Evolutionary conservation across 1,140 invertebrate genomes (phyloP).

Genomic region (Procambarus virginalis): DNA sequence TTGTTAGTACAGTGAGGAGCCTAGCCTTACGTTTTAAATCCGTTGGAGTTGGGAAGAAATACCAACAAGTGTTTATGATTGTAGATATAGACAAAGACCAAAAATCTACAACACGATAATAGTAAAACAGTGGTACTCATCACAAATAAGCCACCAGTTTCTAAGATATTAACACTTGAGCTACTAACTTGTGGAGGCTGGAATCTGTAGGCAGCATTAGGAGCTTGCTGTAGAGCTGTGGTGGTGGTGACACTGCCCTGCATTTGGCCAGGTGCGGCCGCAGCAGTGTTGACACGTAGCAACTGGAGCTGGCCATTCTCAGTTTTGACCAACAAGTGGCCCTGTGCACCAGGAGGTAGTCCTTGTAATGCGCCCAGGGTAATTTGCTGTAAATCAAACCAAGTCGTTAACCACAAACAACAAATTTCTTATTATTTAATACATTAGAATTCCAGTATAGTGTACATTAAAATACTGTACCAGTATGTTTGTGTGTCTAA

Average conservation of each 20-base stretch:
- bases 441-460: too few relatives aligned
- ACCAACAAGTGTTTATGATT: too few relatives aligned
- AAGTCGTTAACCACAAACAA: too few relatives aligned
- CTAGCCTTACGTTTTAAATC: too few relatives aligned
- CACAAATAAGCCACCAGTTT: background rate
- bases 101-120: too few relatives aligned
- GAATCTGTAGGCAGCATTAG: slow-evolving; percentile 63
- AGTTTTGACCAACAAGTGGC: slow-evolving; percentile 92
- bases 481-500: too few relatives aligned
- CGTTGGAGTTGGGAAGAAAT: too few relatives aligned
- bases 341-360: slow-evolving; percentile 86
- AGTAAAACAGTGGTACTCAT: too few relatives aligned
- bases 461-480: too few relatives aligned
- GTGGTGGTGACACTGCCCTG: slow-evolving; percentile 46
- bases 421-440: too few relatives aligned
- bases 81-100: too few relatives aligned
- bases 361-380: slow-evolving; percentile 88
- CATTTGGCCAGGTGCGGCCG: slow-evolving; percentile 47
- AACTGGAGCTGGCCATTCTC: slow-evolving; percentile 96
- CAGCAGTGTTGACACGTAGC: slow-evolving; percentile 80
- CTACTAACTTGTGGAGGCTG: slow-evolving; percentile 63
- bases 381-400: slow-evolving; percentile 78
- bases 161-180: background rate
- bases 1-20: too few relatives aligned
- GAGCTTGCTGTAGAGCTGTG: slow-evolving; percentile 47